Conservation (phyloP, 53 echinoderm and acorn worm species). For the Echinarachnius parma region DNA sequence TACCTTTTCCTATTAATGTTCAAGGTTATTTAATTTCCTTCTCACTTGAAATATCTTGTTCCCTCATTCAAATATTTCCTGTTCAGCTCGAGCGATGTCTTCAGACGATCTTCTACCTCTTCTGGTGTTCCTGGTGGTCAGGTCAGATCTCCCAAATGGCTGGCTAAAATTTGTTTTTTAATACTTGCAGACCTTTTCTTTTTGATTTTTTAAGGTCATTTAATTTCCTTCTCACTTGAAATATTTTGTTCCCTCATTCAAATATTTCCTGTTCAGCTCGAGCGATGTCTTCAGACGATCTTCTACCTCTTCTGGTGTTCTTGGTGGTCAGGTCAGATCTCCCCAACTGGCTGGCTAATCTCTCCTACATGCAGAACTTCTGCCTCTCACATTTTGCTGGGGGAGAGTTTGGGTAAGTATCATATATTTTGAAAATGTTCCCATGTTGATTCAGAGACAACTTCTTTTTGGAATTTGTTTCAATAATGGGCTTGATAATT, state of each 20-base stretch:
- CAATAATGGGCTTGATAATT: too few relatives aligned
- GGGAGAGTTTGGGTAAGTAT: constrained; percentile 93
- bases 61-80: too few relatives aligned
- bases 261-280: constrained; percentile 46
- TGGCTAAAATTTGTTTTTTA: constrained; percentile 87
- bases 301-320: constrained; percentile 86
- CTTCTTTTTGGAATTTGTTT: too few relatives aligned
- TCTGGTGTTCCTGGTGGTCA: constrained; percentile 90
- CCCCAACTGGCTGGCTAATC: constrained; percentile 94
- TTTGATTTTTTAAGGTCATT: too few relatives aligned
- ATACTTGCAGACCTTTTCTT: constrained; percentile 96
- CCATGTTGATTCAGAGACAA: too few relatives aligned
- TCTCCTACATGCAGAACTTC: constrained; percentile 96
- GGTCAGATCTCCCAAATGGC: constrained; percentile 96
- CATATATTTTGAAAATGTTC: too few relatives aligned
- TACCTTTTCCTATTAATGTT: too few relatives aligned
- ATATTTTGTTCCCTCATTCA: too few relatives aligned
- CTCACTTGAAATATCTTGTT: too few relatives aligned
- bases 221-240: too few relatives aligned
- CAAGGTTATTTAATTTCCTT: too few relatives aligned
- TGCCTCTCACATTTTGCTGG: constrained; percentile 88
- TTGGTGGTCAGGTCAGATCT: constrained; percentile 93
- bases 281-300: constrained; percentile 95
- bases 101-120: constrained; percentile 94
- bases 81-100: constrained; percentile 84